Conservation (phyloP, 30 jellyfish, hydroid and myxozoan species). For the Chrysaora quinquecirrha region DNA sequence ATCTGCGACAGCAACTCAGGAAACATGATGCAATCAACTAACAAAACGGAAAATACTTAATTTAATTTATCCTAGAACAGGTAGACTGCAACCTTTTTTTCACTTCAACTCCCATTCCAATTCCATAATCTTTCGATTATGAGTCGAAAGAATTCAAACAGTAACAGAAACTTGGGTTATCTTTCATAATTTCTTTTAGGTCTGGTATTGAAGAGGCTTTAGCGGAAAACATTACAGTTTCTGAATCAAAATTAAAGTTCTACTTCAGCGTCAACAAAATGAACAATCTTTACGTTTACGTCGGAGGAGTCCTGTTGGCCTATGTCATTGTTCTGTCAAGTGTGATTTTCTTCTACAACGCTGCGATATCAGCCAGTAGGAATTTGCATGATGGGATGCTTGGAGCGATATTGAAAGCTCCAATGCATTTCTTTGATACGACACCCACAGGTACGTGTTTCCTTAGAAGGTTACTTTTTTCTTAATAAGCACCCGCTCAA, state of each 20-base stretch:
- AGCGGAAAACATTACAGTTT: background rate
- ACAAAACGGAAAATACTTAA: too few relatives aligned
- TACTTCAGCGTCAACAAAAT: constrained; percentile 32
- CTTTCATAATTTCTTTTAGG: constrained; percentile 19
- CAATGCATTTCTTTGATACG: constrained; percentile 75
- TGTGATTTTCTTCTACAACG: constrained; percentile 33
- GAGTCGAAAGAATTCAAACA: background rate
- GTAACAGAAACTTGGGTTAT: background rate
- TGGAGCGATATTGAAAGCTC: constrained; percentile 49
- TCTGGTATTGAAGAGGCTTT: constrained; percentile 39
- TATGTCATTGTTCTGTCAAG: constrained; percentile 10
- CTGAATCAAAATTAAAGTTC: constrained; percentile 12
- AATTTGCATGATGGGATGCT: constrained; percentile 64
- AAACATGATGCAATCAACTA: too few relatives aligned
- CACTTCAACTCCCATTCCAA: too few relatives aligned
- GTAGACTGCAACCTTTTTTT: too few relatives aligned
- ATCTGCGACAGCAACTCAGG: too few relatives aligned
- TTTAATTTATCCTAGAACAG: too few relatives aligned
- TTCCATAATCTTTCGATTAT: background rate
- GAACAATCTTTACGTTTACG: constrained; percentile 58
- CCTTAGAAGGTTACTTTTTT: too few relatives aligned
- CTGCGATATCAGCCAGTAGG: constrained; percentile 57
- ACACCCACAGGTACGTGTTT: constrained; percentile 64
- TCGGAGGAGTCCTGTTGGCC: constrained; percentile 42
- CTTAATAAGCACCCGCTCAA: too few relatives aligned